Conservation (phyloP, 1,140 invertebrate species). For the Nasonia giraulti region DNA sequence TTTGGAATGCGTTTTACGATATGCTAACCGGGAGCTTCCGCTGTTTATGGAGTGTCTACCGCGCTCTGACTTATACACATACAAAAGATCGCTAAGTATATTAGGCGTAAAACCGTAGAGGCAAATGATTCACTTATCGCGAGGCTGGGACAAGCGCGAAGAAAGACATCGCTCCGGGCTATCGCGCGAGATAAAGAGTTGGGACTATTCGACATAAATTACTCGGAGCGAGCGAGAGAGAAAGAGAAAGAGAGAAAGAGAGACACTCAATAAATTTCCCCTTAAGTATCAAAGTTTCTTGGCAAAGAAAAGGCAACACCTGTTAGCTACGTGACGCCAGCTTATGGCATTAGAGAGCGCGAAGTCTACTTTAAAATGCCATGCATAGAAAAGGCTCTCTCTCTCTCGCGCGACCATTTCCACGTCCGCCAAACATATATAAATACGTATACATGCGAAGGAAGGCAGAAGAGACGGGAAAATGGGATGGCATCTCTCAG, state of each 20-base stretch:
- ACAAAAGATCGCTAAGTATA: background rate
- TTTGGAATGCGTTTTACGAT: constrained; percentile 18
- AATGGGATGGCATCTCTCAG: background rate
- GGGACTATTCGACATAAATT: constrained; percentile 57
- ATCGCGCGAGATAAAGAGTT: constrained; percentile 25
- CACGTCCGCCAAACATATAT: constrained; percentile 26
- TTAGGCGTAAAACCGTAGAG: too few relatives aligned
- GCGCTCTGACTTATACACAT: background rate
- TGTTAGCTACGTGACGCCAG: constrained; percentile 66
- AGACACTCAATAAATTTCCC: constrained; percentile 62
- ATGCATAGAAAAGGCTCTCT: constrained; percentile 60
- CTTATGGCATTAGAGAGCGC: constrained; percentile 61
- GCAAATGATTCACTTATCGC: background rate
- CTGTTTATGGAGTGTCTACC: background rate
- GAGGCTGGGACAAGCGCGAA: background rate
- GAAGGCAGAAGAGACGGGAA: background rate
- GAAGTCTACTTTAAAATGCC: constrained; percentile 66
- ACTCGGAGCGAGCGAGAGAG: constrained; percentile 43
- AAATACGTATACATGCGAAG: background rate
- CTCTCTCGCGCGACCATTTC: constrained; percentile 1
- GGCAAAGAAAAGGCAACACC: constrained; percentile 61
- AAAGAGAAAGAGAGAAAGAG: background rate
- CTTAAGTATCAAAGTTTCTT: constrained; percentile 65
- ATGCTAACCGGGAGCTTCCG: background rate
- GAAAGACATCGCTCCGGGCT: too few relatives aligned